Conservation (phyloP, 2,797 vertebrate species). For the Ispidina picta region DNA sequence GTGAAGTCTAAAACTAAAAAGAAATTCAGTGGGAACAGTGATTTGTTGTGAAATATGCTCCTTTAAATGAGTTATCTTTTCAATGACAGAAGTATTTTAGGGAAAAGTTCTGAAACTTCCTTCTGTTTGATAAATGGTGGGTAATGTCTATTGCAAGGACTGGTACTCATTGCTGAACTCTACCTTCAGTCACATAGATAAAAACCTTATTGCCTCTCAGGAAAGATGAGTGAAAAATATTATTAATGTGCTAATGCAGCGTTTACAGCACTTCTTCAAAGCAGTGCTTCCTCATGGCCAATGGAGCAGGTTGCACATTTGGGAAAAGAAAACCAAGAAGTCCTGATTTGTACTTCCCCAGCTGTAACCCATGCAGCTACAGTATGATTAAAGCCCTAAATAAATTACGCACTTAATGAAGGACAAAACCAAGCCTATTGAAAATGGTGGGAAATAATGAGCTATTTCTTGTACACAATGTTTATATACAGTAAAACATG, state of each 20-base stretch:
- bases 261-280: not conserved
- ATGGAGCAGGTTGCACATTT: not conserved
- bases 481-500: conserved; percentile 8
- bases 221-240: not conserved
- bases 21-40: not conserved
- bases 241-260: not conserved
- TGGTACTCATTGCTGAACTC: not conserved
- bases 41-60: not conserved
- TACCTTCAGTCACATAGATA: not conserved
- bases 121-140: not conserved
- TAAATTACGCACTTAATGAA: conserved; percentile 37
- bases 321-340: not conserved
- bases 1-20: not conserved
- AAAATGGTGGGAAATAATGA: conserved; percentile 9
- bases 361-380: conserved; percentile 7
- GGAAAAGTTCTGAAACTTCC: not conserved
- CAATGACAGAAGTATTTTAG: not conserved
- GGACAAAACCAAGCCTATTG: conserved; percentile 30
- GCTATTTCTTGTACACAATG: not conserved
- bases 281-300: not conserved
- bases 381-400: conserved; percentile 28
- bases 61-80: not conserved
- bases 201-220: not conserved
- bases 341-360: not conserved
- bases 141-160: not conserved